phyloP scores from a whole-genome alignment of 2,888 invertebrate species.

The Lamellibrachia columna region DNA sequence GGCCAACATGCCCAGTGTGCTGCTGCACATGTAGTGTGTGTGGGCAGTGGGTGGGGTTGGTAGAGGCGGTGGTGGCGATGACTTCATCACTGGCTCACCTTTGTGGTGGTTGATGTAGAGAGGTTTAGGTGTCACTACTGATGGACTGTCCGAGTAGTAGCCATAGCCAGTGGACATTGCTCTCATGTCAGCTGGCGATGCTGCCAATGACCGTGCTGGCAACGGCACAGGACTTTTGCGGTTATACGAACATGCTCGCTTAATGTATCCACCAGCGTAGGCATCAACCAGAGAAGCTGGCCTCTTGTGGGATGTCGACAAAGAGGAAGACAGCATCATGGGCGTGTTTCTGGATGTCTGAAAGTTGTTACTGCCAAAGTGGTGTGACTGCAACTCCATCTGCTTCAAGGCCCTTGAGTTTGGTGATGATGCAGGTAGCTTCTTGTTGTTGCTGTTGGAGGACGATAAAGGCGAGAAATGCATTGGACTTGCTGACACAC shows the following conservation, averaged over 20 bases:
- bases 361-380: not conserved
- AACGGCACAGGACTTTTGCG: not conserved
- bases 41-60: slow-evolving; percentile 30
- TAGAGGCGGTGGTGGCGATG: not conserved
- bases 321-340: not conserved
- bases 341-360: not conserved
- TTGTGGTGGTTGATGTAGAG: not conserved
- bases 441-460: not conserved
- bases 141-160: not conserved
- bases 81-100: not conserved
- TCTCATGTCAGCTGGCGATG: not conserved
- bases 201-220: not conserved
- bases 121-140: not conserved
- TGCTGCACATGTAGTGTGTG: not conserved
- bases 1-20: slow-evolving; percentile 17
- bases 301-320: slow-evolving; percentile 6
- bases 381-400: not conserved
- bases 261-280: not conserved
- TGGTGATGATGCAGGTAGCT: not conserved
- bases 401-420: not conserved
- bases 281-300: not conserved
- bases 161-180: not conserved
- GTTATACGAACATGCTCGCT: not conserved
- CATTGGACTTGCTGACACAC: not conserved
- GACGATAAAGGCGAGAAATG: not conserved